Evolutionary conservation across 1,140 invertebrate species (phyloP).

Genomic region (Parasteatoda tepidariorum): DNA sequence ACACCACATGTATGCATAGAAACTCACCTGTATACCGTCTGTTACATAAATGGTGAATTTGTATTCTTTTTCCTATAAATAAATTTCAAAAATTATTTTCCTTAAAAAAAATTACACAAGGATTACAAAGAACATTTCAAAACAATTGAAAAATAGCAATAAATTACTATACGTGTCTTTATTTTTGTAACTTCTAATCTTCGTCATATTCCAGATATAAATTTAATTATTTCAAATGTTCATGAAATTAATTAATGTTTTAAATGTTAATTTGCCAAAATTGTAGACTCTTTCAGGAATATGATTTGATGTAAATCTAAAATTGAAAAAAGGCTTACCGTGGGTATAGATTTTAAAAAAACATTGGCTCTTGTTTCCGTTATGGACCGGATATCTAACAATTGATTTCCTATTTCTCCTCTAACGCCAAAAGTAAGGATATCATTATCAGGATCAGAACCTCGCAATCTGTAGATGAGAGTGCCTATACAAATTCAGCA

Average conservation of each 20-base stretch:
- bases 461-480: conserved; percentile 86
- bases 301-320: no score
- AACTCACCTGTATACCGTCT: conserved; percentile 60
- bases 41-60: conserved; percentile 64
- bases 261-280: background rate
- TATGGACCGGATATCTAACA: conserved; percentile 62
- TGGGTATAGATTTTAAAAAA: conserved; percentile 59
- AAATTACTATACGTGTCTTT: background rate
- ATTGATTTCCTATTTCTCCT: conserved; percentile 54
- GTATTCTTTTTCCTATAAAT: conserved; percentile 63
- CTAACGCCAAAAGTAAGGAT: conserved; percentile 56
- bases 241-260: background rate
- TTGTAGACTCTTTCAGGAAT: no score
- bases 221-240: background rate
- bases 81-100: background rate
- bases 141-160: background rate
- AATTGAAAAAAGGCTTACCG: no score
- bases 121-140: no score
- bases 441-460: conserved; percentile 86
- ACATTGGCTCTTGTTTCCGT: conserved; percentile 63
- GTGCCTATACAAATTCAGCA: conserved; percentile 73
- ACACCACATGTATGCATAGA: background rate
- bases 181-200: background rate
- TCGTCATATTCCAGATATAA: background rate
- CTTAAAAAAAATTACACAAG: background rate